A percentile compares a stretch with the other conserved stretches of the same genome.
phyloP scores from a whole-genome alignment of 2,888 invertebrate species.

The Altica lythri region DNA sequence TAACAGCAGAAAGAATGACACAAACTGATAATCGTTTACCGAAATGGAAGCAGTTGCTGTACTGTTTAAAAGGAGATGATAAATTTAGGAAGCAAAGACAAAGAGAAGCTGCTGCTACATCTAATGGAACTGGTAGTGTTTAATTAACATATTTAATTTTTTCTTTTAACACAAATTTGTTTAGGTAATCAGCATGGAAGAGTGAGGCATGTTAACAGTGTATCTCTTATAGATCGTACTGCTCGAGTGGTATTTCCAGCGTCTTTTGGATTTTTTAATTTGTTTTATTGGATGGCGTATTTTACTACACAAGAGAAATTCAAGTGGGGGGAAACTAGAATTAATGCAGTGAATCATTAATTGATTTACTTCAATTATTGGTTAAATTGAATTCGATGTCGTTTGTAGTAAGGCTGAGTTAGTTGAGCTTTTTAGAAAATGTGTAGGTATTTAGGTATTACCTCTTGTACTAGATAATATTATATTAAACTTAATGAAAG shows the following conservation, averaged over 20 bases:
- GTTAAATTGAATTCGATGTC: too few relatives aligned
- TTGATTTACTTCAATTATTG: too few relatives aligned
- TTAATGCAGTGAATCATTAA: constrained; percentile 46
- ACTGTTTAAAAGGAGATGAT: constrained; percentile 80
- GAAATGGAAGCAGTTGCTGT: constrained; percentile 78
- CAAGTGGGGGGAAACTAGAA: constrained; percentile 72
- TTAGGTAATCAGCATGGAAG: constrained; percentile 38
- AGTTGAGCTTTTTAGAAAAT: background rate
- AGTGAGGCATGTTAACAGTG: constrained; percentile 79
- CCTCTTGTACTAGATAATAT: too few relatives aligned
- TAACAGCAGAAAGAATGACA: constrained; percentile 81
- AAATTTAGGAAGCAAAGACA: constrained; percentile 75
- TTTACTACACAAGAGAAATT: constrained; percentile 78
- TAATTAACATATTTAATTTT: background rate
- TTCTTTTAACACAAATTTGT: background rate
- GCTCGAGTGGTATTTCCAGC: constrained; percentile 83
- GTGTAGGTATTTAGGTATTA: background rate
- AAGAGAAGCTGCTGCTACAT: constrained; percentile 72
- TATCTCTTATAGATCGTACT: constrained; percentile 81
- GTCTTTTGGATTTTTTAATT: constrained; percentile 82
- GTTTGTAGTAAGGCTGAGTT: background rate
- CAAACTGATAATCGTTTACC: constrained; percentile 79
- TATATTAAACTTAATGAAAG: too few relatives aligned
- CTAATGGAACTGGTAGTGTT: constrained; percentile 28
- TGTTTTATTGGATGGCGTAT: constrained; percentile 89